Percentiles rank a stretch among this genome's conserved stretches.
These are phyloP conservation scores for Ferrisia virgata DNA, from an alignment of 2,888 invertebrate genomes.

Conservation along the genomic window DNA sequence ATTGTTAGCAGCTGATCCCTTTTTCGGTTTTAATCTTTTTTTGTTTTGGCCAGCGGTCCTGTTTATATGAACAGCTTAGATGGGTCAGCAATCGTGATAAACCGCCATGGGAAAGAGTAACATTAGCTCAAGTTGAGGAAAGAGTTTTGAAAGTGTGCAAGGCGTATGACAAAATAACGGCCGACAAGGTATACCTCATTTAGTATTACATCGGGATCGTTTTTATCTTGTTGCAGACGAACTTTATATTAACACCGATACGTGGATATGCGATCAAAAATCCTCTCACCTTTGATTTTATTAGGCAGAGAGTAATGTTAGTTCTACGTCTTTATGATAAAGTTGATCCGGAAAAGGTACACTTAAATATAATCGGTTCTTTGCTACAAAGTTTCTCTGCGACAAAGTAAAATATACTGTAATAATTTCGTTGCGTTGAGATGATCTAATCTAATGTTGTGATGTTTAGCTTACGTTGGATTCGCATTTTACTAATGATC, in stretches of 20 bases:
- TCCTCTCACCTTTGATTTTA: slow-evolving; percentile 76
- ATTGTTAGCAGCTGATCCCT: neutral
- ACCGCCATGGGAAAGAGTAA: slow-evolving; percentile 48
- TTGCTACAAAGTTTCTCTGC: neutral
- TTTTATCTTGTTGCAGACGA: slow-evolving; percentile 46
- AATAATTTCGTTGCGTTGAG: no score
- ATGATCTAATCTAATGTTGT: neutral
- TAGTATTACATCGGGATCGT: slow-evolving; percentile 63
- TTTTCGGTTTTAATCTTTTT: neutral
- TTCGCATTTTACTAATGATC: slow-evolving; percentile 94
- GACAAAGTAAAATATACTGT: neutral
- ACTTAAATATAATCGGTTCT: neutral
- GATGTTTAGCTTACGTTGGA: slow-evolving; percentile 77
- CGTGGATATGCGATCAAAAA: slow-evolving; percentile 52
- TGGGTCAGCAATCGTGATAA: slow-evolving; percentile 31
- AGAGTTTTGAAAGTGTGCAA: slow-evolving; percentile 83
- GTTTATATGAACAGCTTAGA: slow-evolving; percentile 34
- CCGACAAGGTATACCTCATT: slow-evolving; percentile 69
- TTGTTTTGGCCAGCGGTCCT: slow-evolving; percentile 38
- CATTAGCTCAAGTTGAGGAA: slow-evolving; percentile 67
- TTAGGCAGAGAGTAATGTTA: slow-evolving; percentile 85
- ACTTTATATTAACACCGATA: slow-evolving; percentile 40
- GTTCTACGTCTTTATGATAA: slow-evolving; percentile 98
- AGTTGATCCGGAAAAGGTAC: slow-evolving; percentile 88
- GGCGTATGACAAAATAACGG: slow-evolving; percentile 84